Evolutionary conservation across 2,888 invertebrate genomes (phyloP), one percentile per base, ranked within the genome.

Genomic region (Antitype chi): DNA sequence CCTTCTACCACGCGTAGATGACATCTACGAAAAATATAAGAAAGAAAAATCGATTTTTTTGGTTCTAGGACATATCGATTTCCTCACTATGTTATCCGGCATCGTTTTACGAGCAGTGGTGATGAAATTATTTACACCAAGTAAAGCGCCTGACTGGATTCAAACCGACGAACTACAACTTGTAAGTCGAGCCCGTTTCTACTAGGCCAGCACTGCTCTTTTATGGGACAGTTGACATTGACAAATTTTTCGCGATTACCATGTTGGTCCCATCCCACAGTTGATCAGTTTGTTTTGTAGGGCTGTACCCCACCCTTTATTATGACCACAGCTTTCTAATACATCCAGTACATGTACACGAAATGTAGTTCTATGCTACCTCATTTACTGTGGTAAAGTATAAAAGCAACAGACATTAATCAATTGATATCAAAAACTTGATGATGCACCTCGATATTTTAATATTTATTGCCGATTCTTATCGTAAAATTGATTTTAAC

Each of bases 401-500:
- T 74, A 77, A 66, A 59, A 82, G 76, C 76, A 81, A 81, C 80
- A 79, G 63, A 76, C 70, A 85, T 85, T 73, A 71, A 81, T 85
- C 85, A 84, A 73, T 62, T 70, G 68, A 62, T 80, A 78, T 70
- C 70, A 72, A 73, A 59, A 79, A 66, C 38, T 75, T 85, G 78
- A 87, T 80, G 86, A 78, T 87, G 75, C 76, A 81, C 57, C 68
- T 85, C 87, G 63, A 87, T 82, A 79, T 86, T 70, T 86, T 80
- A 85, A 84, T 81, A 84, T 87, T 87, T 86, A 88, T 82, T 69
- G 78, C 77, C 80, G 82, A 86, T 87, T 80, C 84, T 85, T 85
- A 82, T 85, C 85, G 75, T 82, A 74, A 87, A 88, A 87, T 88
- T 84, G 81, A 88, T 88, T 84, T 81, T 83, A 88, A 88, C 87